phyloP scores from a whole-genome alignment of 2,797 vertebrate species.

The Liparis tanakae region DNA sequence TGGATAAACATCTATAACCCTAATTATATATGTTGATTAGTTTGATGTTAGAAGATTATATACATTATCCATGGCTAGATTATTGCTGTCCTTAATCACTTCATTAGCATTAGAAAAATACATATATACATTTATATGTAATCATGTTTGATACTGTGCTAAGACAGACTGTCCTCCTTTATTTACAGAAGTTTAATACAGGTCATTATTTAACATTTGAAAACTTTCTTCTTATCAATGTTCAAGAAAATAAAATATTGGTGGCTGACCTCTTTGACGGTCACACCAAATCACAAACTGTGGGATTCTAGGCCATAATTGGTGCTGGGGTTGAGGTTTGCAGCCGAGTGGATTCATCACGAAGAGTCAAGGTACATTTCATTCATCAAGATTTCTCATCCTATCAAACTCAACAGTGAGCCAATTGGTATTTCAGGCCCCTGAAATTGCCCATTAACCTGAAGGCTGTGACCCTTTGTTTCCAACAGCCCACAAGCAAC shows the following conservation, averaged over 20 bases:
- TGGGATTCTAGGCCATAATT: conserved; percentile 58
- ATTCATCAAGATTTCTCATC: conserved; percentile 72
- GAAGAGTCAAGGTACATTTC: conserved; percentile 76
- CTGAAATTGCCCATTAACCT: conserved; percentile 67
- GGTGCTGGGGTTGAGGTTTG: conserved; percentile 48
- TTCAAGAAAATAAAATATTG: conserved; percentile 43
- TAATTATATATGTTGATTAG: neutral
- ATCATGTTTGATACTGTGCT: neutral
- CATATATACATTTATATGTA: too few relatives aligned
- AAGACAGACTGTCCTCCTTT: conserved; percentile 23
- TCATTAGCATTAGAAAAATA: neutral
- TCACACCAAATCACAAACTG: conserved; percentile 62
- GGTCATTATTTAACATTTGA: conserved; percentile 1
- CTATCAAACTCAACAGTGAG: conserved; percentile 69
- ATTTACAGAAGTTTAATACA: conserved; percentile 19
- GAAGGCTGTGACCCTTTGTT: conserved; percentile 37
- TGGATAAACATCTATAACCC: neutral
- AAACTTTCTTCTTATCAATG: conserved; percentile 18
- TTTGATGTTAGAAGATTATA: neutral
- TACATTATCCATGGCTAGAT: neutral
- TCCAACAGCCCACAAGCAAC: conserved; percentile 21
- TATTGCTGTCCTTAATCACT: neutral
- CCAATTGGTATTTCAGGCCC: conserved; percentile 62
- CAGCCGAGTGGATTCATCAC: conserved; percentile 77
- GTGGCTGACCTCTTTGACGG: conserved; percentile 69